Base-by-base conservation (phyloP, 2,888 invertebrate species). In the Lochmaea crataegi region DNA sequence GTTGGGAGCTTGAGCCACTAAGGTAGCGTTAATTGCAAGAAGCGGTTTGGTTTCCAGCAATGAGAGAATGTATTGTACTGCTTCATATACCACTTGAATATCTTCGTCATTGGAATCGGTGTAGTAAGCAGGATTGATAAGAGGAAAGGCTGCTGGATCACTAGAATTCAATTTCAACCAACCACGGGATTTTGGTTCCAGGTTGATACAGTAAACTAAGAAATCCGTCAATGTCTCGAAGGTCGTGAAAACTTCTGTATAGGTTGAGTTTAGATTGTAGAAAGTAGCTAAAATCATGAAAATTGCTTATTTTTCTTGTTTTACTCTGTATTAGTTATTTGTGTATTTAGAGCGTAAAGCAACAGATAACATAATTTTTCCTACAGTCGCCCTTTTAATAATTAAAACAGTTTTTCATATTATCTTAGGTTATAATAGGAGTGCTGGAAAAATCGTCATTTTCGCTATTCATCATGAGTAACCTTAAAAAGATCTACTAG, bases 21-120 rank as follows among this genome's bases (percentile, higher is more conserved):
- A 89, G 16, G 84, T 87, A 0, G 92, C 87, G 0, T 91, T 90
- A 32, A 90, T 88, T 18, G 85, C 86, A 81, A 89, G 89, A 84
- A 93, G 90, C 0, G 92, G 89, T 3, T 89, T 87, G 2, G 91
- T 91, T 16, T 83, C 70, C 4, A 78, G n/a, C 32, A 84, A 72
- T 2, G 76, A 69, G 16, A 79, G n/a, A 11, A 78, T 67, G 22
- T 68, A 74, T 12, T 90, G 86, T 5, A 92, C 88, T 0, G 91
- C 90, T 18, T 89, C 87, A 1, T 92, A 88, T 11, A 92, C 85
- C 1, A 90, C 91, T 80, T 95, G 94, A 1, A 90, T 85, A 80
- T 95, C 94, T 22, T 78, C 65, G 12, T 76, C 68, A 65, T 82
- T 79, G 0, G 75, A 65, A 6, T 83, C 73, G n/a, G 73, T 51